phyloP scores from a whole-genome alignment of 2,113 vertebrate species.

The Cochlearius cochlearius region DNA sequence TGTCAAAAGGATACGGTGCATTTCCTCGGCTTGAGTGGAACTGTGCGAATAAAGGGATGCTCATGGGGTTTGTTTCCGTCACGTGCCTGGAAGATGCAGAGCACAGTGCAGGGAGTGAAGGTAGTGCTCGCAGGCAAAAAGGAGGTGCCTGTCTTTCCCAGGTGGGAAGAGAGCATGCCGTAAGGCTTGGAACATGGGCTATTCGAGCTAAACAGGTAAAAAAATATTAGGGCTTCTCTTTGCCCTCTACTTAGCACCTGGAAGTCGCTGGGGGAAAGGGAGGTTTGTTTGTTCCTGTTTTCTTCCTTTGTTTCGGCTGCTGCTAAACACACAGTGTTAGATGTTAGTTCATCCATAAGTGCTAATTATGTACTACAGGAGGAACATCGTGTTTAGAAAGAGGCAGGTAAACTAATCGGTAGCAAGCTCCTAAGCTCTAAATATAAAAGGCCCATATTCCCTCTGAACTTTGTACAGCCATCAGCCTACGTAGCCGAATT shows the following conservation, averaged over 20 bases:
- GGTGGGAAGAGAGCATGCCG: background rate
- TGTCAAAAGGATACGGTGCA: rapidly evolving
- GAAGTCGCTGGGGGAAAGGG: background rate
- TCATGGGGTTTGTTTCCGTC: rapidly evolving
- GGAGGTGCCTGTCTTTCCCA: background rate
- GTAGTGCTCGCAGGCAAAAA: background rate
- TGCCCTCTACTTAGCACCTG: background rate
- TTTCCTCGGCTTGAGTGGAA: background rate
- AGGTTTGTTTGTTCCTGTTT: background rate
- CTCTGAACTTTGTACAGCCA: background rate
- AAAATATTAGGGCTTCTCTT: background rate
- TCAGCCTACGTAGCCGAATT: background rate
- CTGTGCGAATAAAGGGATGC: too few relatives aligned
- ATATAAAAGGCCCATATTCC: background rate
- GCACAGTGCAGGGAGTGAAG: background rate
- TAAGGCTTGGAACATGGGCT: background rate
- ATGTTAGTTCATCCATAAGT: background rate
- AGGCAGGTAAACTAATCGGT: background rate
- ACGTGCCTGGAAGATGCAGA: background rate
- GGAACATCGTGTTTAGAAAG: background rate
- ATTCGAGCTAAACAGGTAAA: background rate
- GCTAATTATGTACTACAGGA: background rate
- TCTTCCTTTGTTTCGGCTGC: background rate
- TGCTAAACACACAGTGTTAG: background rate
- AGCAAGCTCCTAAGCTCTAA: background rate